These are phyloP conservation scores for Galerucella nymphaeae DNA, from an alignment of 2,888 invertebrate species.

Conservation along the genomic window DNA sequence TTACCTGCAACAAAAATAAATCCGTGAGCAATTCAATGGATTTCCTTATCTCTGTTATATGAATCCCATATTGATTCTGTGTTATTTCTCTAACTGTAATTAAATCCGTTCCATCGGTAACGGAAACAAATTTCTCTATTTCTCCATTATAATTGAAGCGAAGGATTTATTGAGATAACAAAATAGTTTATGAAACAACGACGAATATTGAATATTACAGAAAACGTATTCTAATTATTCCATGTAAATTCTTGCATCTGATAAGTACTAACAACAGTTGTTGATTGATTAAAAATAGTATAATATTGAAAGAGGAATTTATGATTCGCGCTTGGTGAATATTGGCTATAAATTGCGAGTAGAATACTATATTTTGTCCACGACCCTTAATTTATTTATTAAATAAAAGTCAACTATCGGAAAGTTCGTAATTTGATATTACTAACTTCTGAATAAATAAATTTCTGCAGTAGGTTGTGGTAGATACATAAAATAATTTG, in stretches of 20 bases:
- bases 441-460: no score
- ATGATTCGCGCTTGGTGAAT: no score
- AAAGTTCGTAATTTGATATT: no score
- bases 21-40: conserved; percentile 6
- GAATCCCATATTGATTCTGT: conserved; percentile 25
- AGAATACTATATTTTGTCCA: no score
- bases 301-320: no score
- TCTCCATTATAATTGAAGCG: conserved; percentile 1
- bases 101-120: conserved; percentile 10
- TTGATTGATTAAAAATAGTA: background rate
- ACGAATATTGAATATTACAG: background rate
- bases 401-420: no score
- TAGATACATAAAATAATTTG: no score
- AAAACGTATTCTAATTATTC: background rate
- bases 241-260: background rate
- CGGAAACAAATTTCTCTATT: conserved; percentile 24
- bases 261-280: background rate
- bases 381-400: no score
- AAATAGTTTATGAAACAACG: background rate
- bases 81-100: conserved; percentile 18
- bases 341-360: no score
- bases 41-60: conserved; percentile 17
- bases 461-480: no score
- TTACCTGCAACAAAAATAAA: conserved; percentile 28
- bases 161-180: background rate